These are phyloP conservation scores for Synchiropus splendidus DNA, from an alignment of 2,113 vertebrate species.

Conservation along the genomic window DNA sequence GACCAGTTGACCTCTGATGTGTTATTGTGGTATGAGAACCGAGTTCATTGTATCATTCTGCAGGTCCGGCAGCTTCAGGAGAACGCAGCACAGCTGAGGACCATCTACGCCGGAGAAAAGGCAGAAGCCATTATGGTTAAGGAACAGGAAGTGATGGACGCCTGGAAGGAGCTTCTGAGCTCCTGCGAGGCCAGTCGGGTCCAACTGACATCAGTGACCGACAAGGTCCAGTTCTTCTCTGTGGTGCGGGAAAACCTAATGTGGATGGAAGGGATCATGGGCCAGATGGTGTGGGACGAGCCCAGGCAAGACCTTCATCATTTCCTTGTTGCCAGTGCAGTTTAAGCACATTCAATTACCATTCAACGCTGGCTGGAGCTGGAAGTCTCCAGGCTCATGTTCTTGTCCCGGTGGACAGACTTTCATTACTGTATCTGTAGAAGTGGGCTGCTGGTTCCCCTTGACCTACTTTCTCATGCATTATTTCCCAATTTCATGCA, in stretches of 20 bases:
- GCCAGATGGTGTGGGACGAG: conserved; percentile 82
- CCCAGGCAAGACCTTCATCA: conserved; percentile 64
- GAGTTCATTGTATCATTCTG: background rate
- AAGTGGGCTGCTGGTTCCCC: conserved; percentile 15
- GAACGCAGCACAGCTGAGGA: conserved; percentile 77
- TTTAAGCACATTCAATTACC: conserved; percentile 4
- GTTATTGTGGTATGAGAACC: too few species aligned
- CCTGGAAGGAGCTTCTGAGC: conserved; percentile 79
- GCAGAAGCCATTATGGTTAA: conserved; percentile 81
- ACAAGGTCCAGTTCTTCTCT: conserved; percentile 89
- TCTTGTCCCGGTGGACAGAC: conserved; percentile 10
- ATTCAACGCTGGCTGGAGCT: background rate
- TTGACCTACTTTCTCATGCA: conserved; percentile 25
- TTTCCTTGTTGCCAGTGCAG: background rate
- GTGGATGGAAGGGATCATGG: conserved; percentile 90
- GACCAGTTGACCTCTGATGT: too few species aligned
- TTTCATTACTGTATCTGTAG: conserved; percentile 10
- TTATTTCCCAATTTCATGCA: conserved; percentile 8
- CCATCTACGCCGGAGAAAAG: conserved; percentile 88
- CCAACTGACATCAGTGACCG: conserved; percentile 79
- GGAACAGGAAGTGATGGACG: conserved; percentile 77
- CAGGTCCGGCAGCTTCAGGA: conserved; percentile 89
- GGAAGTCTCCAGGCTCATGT: conserved; percentile 4
- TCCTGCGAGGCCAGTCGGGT: conserved; percentile 78
- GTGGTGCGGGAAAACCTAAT: conserved; percentile 83